Base-by-base conservation (phyloP, 2,113 vertebrate genomes). In the Maccullochella peelii region DNA sequence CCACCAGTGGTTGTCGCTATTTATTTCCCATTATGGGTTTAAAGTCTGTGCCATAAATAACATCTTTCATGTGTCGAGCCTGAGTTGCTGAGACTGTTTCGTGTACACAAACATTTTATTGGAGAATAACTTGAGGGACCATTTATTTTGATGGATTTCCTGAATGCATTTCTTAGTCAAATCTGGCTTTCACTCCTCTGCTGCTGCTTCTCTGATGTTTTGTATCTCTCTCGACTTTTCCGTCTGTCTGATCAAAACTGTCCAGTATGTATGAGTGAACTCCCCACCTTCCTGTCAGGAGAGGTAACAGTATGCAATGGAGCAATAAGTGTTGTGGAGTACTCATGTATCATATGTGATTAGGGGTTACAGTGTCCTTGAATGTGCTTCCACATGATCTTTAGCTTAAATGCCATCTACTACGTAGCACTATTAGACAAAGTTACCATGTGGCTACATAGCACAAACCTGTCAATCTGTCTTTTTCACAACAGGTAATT, bases 41-140 rank as follows among this genome's bases (percentile, higher is more conserved):
- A 84, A 87, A 90, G 88, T 88, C 86, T 89, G 50, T 61, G 33
- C 20, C 52, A 80, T 92, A 87, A 88, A 88, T 81, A 78, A 49
- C 49, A 58, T 66, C 63, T 61, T 44, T 62, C 0, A 52, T 72
- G 50, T 74, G 16, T 38, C 0, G 0, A 36, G 63, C 27, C 38
- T 36, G 11, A 8, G 5, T 25, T 40, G 30, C 33, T 38, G 1
- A 68, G 20, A 30, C 12, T 36, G 16, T 84, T 72, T 11, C 23
- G 9, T 62, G 40, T n/a, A n/a, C 16, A 11, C 0, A 16, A 44
- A 33, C 4, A 5, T 27, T 59, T 57, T 71, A 44, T 9, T 73
- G 11, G 8, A 44, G 12, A 15, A 33, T 23, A 2, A 73, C 16
- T 30, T 20, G 0, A 61, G 44, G 30, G 9, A 65, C 8, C 15